Base-by-base conservation (phyloP, 1,140 invertebrate genomes). In the Trichoplusia ni region DNA sequence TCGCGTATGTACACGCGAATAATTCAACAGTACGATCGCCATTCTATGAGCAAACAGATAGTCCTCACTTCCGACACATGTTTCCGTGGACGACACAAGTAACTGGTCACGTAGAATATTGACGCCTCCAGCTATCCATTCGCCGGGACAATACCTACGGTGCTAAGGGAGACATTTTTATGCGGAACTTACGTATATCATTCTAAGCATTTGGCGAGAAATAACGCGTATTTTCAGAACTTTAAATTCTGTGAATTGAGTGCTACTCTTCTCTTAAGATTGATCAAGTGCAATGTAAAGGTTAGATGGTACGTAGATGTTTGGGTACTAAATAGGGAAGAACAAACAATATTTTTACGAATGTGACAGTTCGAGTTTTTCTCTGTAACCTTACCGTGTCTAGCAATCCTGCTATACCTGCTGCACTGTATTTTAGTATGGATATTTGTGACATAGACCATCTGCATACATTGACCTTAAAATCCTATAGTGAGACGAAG, bases 81-180 rank as follows among this genome's bases (percentile, higher is more conserved):
- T 86, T 83, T 89, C 82, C 81, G 77, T 73, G 76, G 80, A 75
- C 77, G 74, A 75, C 81, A 79, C 73, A 71, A 76, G 73, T 71
- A 80, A 73, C 73, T 82, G 83, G 81, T 87, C 84, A 89, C 86
- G 86, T 89, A 89, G 78, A 82, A 86, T 87, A 89, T 89, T 84
- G 84, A 89, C 82, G 81, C 84, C 81, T 77, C 77, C n/a, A 79
- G 83, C 82, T 75, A 80, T 79, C 73, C 73, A 70, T 71, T 79
- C 65, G 37, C 47, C 18, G 64, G 65, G 65, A 76, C 75, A 74
- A 74, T 73, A 73, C 69, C 49, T 71, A 75, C 64, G 59, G 51
- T 64, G 64, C 73, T 58, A 69, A 68, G 54, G 58, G 68, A 73
- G 62, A 75, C 58, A 74, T 70, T 77, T 72, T 71, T 77, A 68